Conservation (phyloP, 2,888 invertebrate genomes). For the Sycophila texana region DNA sequence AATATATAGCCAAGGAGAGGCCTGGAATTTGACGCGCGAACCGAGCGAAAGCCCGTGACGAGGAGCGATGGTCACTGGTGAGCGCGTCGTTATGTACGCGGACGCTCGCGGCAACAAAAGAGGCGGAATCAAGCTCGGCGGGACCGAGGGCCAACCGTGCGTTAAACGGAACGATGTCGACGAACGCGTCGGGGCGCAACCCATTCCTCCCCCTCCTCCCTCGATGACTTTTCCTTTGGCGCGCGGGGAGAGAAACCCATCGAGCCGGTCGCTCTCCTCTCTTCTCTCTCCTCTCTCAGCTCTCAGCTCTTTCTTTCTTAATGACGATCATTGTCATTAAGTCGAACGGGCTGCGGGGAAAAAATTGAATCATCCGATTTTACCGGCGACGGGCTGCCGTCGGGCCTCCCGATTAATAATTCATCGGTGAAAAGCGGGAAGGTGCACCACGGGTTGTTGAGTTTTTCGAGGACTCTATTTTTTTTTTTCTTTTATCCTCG, state of each 20-base stretch:
- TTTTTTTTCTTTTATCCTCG: background rate
- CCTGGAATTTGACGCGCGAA: background rate
- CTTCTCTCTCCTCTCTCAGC: background rate
- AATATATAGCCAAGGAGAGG: background rate
- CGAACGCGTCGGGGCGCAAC: conserved; percentile 23
- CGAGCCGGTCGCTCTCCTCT: background rate
- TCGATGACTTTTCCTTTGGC: conserved; percentile 43
- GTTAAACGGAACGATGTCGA: conserved; percentile 55
- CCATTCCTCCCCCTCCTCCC: conserved; percentile 20
- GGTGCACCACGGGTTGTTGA: background rate
- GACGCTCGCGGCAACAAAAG: conserved; percentile 16
- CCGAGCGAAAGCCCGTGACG: background rate
- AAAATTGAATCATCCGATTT: background rate
- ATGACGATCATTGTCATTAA: conserved; percentile 23
- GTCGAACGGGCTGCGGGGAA: background rate
- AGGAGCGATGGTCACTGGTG: background rate
- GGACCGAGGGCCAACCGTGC: conserved; percentile 45
- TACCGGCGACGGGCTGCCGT: background rate
- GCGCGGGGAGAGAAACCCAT: background rate
- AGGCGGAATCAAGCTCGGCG: conserved; percentile 51
- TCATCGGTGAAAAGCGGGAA: background rate
- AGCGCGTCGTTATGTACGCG: background rate
- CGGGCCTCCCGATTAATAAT: background rate
- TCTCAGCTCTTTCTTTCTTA: background rate
- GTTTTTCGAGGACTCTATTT: background rate